Conservation (phyloP, 1,140 invertebrate species). For the Heliconius hewitsoni region DNA sequence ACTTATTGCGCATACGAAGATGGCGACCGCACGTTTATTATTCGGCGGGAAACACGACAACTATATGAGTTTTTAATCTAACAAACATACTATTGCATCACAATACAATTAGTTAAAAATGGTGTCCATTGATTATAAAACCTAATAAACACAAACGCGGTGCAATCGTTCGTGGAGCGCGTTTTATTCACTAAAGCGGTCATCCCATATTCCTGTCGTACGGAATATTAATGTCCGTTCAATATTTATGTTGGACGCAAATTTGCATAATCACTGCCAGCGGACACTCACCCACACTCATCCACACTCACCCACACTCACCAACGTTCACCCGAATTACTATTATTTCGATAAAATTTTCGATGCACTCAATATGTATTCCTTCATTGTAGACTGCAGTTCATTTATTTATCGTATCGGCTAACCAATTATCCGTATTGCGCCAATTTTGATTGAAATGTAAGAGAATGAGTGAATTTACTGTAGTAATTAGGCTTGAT, state of each 20-base stretch:
- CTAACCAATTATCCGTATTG: slow-evolving; percentile 48
- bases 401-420: slow-evolving; percentile 44
- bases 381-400: slow-evolving; percentile 45
- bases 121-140: slow-evolving; percentile 32
- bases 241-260: slow-evolving; percentile 78
- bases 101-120: neutral
- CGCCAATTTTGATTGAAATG: slow-evolving; percentile 43
- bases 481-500: slow-evolving; percentile 46
- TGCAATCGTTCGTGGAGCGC: slow-evolving; percentile 52
- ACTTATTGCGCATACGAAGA: neutral
- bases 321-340: slow-evolving; percentile 61
- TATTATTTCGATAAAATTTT: slow-evolving; percentile 70
- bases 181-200: slow-evolving; percentile 70
- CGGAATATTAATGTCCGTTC: slow-evolving; percentile 79
- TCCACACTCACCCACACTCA: slow-evolving; percentile 62
- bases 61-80: neutral
- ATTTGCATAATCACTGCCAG: slow-evolving; percentile 78
- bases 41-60: neutral
- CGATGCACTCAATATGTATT: slow-evolving; percentile 53
- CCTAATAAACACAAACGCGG: slow-evolving; percentile 58
- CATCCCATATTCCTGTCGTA: slow-evolving; percentile 74
- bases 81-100: neutral
- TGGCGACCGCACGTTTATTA: neutral
- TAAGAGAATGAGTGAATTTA: slow-evolving; percentile 45
- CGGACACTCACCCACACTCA: slow-evolving; percentile 62